These are phyloP conservation scores for Micromesistius poutassou DNA, from an alignment of 2,797 vertebrate species.

Conservation along the genomic window DNA sequence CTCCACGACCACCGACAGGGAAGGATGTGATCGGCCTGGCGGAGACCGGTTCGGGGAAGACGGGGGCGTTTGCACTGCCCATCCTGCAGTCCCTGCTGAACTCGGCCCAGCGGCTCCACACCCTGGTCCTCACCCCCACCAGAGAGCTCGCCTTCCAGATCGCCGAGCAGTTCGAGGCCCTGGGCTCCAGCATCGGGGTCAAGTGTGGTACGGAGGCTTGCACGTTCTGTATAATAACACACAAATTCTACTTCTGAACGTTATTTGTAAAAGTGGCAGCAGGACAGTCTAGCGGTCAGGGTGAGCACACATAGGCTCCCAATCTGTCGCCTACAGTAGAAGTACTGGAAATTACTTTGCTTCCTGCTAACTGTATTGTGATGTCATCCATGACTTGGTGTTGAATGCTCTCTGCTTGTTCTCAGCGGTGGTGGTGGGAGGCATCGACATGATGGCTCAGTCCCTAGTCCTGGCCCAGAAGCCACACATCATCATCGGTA, in stretches of 20 bases:
- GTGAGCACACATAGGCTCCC: background rate
- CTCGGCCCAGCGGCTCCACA: slow-evolving; percentile 87
- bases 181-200: slow-evolving; percentile 94
- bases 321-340: background rate
- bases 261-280: background rate
- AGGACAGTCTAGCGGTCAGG: no score
- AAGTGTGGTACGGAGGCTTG: slow-evolving; percentile 77
- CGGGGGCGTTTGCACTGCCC: slow-evolving; percentile 92
- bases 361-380: background rate
- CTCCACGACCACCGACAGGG: slow-evolving; percentile 64
- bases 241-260: background rate
- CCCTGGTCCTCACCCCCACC: slow-evolving; percentile 93
- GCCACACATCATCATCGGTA: slow-evolving; percentile 93
- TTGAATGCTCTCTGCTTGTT: background rate
- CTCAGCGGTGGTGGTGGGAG: slow-evolving; percentile 92
- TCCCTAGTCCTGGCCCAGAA: slow-evolving; percentile 96
- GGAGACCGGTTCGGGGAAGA: slow-evolving; percentile 97
- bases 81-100: slow-evolving; percentile 89
- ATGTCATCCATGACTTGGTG: background rate
- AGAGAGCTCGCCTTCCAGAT: slow-evolving; percentile 97
- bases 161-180: slow-evolving; percentile 93
- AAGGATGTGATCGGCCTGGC: slow-evolving; percentile 93
- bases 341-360: background rate
- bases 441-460: slow-evolving; percentile 97
- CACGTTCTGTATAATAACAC: background rate